A percentile compares a stretch with the other conserved stretches of the same genome.
phyloP scores from a whole-genome alignment of 2,888 invertebrate species.

The Cabera pusaria region DNA sequence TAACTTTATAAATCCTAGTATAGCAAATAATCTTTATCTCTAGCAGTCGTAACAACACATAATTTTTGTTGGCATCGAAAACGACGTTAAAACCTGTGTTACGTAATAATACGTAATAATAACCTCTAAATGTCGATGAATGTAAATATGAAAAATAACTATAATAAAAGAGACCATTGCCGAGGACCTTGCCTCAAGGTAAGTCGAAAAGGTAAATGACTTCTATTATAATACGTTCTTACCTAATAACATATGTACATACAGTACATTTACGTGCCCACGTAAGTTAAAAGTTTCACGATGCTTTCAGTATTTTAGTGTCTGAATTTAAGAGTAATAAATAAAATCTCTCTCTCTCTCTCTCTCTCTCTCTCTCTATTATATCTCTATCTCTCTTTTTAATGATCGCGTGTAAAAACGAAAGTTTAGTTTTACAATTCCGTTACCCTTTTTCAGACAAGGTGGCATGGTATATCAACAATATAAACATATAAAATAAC shows the following conservation, averaged over 20 bases:
- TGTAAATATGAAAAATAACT: conserved; percentile 58
- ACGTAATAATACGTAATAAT: conserved; percentile 57
- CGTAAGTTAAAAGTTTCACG: conserved; percentile 5
- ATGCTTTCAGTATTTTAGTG: conserved; percentile 4
- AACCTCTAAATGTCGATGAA: conserved; percentile 57
- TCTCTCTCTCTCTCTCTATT: too few relatives aligned
- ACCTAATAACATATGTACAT: conserved; percentile 4
- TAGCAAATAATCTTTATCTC: too few relatives aligned
- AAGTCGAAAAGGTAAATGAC: conserved; percentile 70
- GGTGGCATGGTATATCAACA: too few relatives aligned
- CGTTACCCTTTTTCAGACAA: too few relatives aligned
- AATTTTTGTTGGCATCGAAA: conserved; percentile 52
- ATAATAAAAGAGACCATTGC: conserved; percentile 74
- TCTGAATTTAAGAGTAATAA: too few relatives aligned
- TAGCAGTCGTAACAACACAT: conserved; percentile 14
- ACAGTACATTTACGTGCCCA: too few relatives aligned
- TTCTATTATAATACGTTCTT: conserved; percentile 36
- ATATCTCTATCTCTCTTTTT: too few relatives aligned
- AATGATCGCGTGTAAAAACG: too few relatives aligned
- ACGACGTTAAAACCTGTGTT: conserved; percentile 62
- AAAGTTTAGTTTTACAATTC: too few relatives aligned
- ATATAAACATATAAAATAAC: too few relatives aligned
- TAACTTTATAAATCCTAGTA: too few relatives aligned
- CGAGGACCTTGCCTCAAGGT: conserved; percentile 67
- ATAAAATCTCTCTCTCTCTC: too few relatives aligned